A percentile compares a stretch with the other conserved stretches of the same genome.
Conservation (phyloP, 2,113 vertebrate species). For the Balaeniceps rex region DNA sequence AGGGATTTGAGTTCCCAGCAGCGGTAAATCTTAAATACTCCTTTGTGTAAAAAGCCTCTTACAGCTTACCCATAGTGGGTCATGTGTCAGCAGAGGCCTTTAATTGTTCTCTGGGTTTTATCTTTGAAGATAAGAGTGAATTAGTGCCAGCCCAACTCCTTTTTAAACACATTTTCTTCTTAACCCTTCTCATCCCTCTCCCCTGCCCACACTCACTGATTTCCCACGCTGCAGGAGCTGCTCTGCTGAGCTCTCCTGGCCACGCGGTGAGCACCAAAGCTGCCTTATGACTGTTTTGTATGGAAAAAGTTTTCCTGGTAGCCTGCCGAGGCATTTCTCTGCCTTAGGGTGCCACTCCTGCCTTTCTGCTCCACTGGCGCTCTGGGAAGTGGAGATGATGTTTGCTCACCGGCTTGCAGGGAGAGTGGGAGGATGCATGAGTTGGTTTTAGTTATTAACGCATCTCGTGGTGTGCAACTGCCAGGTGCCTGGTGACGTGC, state of each 20-base stretch:
- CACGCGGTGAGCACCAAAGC: background rate
- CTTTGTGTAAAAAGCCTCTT: conserved; percentile 6
- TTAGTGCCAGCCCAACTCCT: background rate
- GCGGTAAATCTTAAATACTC: background rate
- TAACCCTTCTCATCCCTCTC: background rate
- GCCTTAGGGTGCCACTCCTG: background rate
- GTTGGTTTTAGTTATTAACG: background rate
- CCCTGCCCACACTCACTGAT: background rate
- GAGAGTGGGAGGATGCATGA: background rate
- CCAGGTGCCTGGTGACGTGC: background rate
- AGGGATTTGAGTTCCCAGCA: background rate
- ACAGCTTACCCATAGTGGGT: background rate
- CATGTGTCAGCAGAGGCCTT: background rate
- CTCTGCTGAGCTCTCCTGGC: background rate
- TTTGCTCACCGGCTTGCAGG: background rate
- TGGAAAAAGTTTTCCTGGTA: background rate
- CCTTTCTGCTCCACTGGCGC: background rate
- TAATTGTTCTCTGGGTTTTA: background rate
- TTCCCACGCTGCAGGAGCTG: background rate
- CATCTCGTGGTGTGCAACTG: background rate
- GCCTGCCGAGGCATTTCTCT: background rate
- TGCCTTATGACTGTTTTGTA: background rate
- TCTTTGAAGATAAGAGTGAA: conserved; percentile 20
- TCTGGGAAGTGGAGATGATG: background rate
- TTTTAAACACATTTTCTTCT: background rate